Base-by-base conservation (phyloP, 2,113 vertebrate species). In the Orthonyx spaldingii region DNA sequence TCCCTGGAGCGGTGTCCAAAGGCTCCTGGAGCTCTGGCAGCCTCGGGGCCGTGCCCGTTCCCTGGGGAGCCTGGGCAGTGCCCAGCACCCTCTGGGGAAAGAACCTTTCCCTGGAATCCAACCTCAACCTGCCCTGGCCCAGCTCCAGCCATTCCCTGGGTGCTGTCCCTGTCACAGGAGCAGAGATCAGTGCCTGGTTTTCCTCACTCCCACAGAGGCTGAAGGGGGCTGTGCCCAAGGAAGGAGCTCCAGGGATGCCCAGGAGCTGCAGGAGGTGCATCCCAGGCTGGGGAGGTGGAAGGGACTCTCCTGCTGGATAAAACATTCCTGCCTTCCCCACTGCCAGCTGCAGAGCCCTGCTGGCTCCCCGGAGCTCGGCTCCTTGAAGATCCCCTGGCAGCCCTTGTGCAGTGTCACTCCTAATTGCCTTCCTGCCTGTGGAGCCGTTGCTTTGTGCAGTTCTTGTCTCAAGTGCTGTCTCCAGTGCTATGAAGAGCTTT, bases 81-180 rank as follows among this genome's bases (percentile, higher is more conserved):
- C 61, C 65, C 44, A 39, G 21, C 37, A 59, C 21, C 42, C 17
- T 39, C 39, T 47, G 41, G 20, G 71, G 56, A 11, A 14, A 32
- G 13, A 80, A 18, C 21, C 21, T 27, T 42, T 14, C 27, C 72
- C 32, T 49, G 3, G 71, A 17, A 41, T 49, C 66, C 65, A 20
- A 0, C 60, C 47, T 4, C 5, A 35, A 1, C 2, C 7, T 19
- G 0, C 15, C 13, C 65, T 55, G 56, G 7, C 23, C 0, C 74
- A 71, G 49, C 66, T 12, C 42, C 57, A 42, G 57, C 65, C 11
- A 3, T 13, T 9, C 49, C 66, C 49, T 56, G 30, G 16, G 1
- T 9, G 0, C 56, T 35, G 42, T 18, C 30, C 30, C 42, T 49
- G 32, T 1, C 27, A 10, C 32, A n/a, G 53, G 24, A 64, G 27